These are phyloP conservation scores for Philereme vetulata DNA, from an alignment of 2,888 invertebrate species.

Conservation along the genomic window DNA sequence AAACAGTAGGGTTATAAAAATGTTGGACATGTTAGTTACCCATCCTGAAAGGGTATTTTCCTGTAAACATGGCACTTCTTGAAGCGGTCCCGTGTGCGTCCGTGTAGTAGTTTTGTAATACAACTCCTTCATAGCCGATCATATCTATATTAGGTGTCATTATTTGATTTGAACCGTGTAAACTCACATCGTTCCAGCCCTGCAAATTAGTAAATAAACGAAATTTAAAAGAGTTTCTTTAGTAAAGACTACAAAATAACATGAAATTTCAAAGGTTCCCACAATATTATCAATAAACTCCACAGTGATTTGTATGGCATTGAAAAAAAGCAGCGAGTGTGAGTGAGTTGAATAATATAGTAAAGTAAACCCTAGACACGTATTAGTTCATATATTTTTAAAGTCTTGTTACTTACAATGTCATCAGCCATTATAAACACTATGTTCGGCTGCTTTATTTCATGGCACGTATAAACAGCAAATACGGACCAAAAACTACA, in stretches of 20 bases:
- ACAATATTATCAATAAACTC: no score
- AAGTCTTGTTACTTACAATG: slow-evolving; percentile 82
- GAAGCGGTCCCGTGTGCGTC: slow-evolving; percentile 91
- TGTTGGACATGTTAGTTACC: slow-evolving; percentile 72
- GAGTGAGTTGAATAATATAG: no score
- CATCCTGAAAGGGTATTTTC: slow-evolving; percentile 91
- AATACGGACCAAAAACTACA: slow-evolving; percentile 33
- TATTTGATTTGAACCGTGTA: slow-evolving; percentile 92
- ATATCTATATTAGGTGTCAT: slow-evolving; percentile 94
- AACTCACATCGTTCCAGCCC: slow-evolving; percentile 95
- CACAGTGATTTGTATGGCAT: no score
- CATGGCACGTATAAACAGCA: slow-evolving; percentile 31
- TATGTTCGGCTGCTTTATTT: slow-evolving; percentile 83
- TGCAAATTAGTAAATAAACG: slow-evolving; percentile 60
- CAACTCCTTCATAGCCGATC: slow-evolving; percentile 90
- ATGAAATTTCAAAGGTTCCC: no score
- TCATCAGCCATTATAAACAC: slow-evolving; percentile 91
- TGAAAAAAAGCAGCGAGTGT: no score
- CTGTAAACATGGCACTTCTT: slow-evolving; percentile 89
- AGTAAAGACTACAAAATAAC: no score
- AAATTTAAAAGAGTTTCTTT: neutral
- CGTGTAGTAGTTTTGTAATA: slow-evolving; percentile 91
- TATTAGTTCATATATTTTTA: no score
- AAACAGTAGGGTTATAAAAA: neutral
- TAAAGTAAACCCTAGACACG: no score